Evolutionary conservation across 2,888 invertebrate species (phyloP), one percentile per base, ranked within the genome.

Genomic region (Orthosia incerta): DNA sequence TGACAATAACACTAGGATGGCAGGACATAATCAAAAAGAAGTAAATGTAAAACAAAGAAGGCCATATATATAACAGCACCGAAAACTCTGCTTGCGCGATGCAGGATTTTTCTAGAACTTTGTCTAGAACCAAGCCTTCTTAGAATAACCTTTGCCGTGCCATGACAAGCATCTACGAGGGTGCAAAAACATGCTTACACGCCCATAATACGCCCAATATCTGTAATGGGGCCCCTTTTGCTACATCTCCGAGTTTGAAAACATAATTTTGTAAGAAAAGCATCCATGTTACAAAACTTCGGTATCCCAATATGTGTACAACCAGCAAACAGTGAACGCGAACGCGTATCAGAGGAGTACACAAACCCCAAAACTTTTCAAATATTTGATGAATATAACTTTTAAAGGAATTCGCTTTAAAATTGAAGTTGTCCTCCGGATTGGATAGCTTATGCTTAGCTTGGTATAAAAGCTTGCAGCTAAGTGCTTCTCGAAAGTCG

Each of bases 341-440:
- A 60, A 50, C 69, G 46, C 61, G 45, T 76, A 50, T 53, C 26
- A 23, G 59, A 50, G 53, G 59, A 50, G 53, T 48, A 63, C 16
- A 63, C 48, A 63, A 23, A 77, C 23, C 57, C 20, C 16, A 9
- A 76, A 76, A 78, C 46, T 77, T 77, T 70, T 62, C 46, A 62
- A 75, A 75, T 51, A 57, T 76, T 62, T 69, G 39, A 79, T 60
- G 53, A 63, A 71, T 71, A 26, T 23, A 53, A 76, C 79, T 78
- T 63, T 26, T 31, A 26, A 9, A 62, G 26, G 31, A 51, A 57
- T 53, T 57, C 53, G 18, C 31, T 60, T 64, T 55, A 18, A 53
- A 69, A 72, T 63, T 26, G 13, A 23, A 79, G 20, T 26, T 59
- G n/a, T 53, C 63, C 15, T 4, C 20, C 0, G 46, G 15, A 64